Evolutionary conservation across 2,888 invertebrate species (phyloP).

Genomic region (Anthophora plumipes): DNA sequence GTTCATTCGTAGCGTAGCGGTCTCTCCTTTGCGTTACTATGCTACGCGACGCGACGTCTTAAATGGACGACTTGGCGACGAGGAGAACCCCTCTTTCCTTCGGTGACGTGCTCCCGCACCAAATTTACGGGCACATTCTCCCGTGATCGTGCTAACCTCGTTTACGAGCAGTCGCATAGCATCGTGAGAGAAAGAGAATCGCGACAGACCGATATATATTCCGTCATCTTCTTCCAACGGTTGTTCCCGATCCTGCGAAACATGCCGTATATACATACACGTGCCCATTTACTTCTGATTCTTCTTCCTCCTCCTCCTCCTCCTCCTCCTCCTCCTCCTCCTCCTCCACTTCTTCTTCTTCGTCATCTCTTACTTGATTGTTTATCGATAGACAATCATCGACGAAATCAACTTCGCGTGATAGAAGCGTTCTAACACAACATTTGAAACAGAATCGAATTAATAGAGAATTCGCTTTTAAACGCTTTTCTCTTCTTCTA

Average conservation of each 20-base stretch:
- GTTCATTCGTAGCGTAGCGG: constrained; percentile 29
- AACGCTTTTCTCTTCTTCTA: background rate
- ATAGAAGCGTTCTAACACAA: too few relatives aligned
- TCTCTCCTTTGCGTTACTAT: constrained; percentile 46
- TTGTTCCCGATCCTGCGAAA: background rate
- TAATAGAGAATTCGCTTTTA: too few relatives aligned
- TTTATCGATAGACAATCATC: too few relatives aligned
- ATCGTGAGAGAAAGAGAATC: constrained; percentile 6
- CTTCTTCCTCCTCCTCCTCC: background rate
- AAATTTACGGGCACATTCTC: constrained; percentile 78
- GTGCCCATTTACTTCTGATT: too few relatives aligned
- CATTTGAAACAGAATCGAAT: too few relatives aligned
- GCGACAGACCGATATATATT: constrained; percentile 1
- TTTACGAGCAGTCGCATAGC: constrained; percentile 76
- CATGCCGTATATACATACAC: background rate
- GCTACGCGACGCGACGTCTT: constrained; percentile 72
- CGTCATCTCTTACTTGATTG: too few relatives aligned
- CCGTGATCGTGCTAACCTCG: constrained; percentile 79
- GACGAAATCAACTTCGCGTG: too few relatives aligned
- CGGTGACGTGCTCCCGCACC: constrained; percentile 58
- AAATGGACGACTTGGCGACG: constrained; percentile 83
- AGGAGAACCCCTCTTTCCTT: constrained; percentile 67
- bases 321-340: too few relatives aligned
- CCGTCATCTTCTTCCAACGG: background rate
- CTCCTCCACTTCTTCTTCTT: too few relatives aligned